These are phyloP conservation scores for Anthophora plumipes DNA, from an alignment of 2,888 invertebrate species.

Conservation along the genomic window DNA sequence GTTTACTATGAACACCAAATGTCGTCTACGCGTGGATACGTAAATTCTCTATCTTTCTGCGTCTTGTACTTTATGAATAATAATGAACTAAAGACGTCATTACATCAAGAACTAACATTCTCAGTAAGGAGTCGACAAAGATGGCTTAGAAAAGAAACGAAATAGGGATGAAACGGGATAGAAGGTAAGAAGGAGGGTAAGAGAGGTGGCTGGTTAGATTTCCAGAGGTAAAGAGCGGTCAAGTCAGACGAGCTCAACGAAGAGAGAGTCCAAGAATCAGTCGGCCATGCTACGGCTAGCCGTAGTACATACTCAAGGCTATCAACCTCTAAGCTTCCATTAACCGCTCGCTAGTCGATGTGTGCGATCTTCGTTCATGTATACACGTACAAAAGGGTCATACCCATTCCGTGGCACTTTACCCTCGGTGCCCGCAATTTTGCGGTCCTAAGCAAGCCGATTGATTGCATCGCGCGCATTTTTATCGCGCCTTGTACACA, in stretches of 20 bases:
- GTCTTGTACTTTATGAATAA: too few relatives aligned
- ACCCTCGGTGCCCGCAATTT: slow-evolving; percentile 69
- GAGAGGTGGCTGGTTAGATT: slow-evolving; percentile 34
- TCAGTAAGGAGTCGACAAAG: too few relatives aligned
- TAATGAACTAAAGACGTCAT: too few relatives aligned
- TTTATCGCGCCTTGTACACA: slow-evolving; percentile 36
- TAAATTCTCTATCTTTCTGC: too few relatives aligned
- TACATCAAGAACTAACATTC: too few relatives aligned
- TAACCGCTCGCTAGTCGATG: slow-evolving; percentile 67
- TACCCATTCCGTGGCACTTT: slow-evolving; percentile 59
- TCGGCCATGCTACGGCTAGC: slow-evolving; percentile 58
- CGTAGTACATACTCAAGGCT: slow-evolving; percentile 70
- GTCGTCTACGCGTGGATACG: slow-evolving; percentile 10
- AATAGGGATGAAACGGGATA: too few relatives aligned
- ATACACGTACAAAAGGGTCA: slow-evolving; percentile 40
- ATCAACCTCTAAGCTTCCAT: slow-evolving; percentile 77
- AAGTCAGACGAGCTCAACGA: slow-evolving; percentile 43
- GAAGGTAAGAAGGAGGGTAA: slow-evolving; percentile 36
- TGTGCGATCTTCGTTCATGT: slow-evolving; percentile 34
- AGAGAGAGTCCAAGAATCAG: slow-evolving; percentile 62
- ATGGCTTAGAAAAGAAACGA: too few relatives aligned
- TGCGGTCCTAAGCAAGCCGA: slow-evolving; percentile 67
- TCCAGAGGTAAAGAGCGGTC: slow-evolving; percentile 57
- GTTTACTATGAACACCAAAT: slow-evolving; percentile 16
- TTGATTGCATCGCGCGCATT: slow-evolving; percentile 64